phyloP scores from a whole-genome alignment of 37 sponge, comb jelly and placozoan genomes.

The Geodia barretti region DNA sequence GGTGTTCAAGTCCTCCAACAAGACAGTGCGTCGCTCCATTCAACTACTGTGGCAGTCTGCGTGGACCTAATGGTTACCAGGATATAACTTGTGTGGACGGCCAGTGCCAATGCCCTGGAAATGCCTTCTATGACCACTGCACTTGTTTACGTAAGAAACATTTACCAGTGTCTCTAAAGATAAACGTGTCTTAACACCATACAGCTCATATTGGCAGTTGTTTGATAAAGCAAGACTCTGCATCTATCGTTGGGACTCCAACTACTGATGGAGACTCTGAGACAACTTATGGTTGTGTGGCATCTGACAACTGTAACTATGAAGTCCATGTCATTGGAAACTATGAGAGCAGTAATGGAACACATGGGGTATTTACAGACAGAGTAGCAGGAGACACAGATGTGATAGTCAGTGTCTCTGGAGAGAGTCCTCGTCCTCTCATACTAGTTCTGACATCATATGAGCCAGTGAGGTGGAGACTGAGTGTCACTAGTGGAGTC shows the following conservation, averaged over 20 bases:
- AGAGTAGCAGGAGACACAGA: background rate
- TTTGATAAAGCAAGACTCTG: background rate
- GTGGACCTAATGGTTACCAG: too few species aligned
- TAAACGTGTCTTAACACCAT: too few species aligned
- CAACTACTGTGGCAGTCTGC: too few species aligned
- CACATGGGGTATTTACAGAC: too few species aligned
- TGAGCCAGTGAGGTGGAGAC: constrained; percentile 14
- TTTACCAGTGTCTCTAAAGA: too few species aligned
- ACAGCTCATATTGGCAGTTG: background rate
- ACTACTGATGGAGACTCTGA: background rate
- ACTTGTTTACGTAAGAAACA: constrained; percentile 11
- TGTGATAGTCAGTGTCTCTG: background rate
- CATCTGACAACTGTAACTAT: constrained; percentile 7
- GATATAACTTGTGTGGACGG: constrained; percentile 4
- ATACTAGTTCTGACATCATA: constrained; percentile 4
- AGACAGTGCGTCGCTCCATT: too few species aligned
- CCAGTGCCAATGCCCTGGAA: background rate
- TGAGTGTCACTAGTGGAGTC: constrained; percentile 5
- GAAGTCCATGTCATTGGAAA: constrained; percentile 13
- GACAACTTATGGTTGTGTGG: constrained; percentile 15
- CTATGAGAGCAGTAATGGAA: background rate
- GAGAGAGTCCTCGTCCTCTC: background rate
- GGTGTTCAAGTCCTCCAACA: too few species aligned
- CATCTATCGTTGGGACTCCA: background rate
- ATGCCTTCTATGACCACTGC: background rate